phyloP scores from a whole-genome alignment of 2,113 vertebrate species.

The Pygoscelis adeliae region DNA sequence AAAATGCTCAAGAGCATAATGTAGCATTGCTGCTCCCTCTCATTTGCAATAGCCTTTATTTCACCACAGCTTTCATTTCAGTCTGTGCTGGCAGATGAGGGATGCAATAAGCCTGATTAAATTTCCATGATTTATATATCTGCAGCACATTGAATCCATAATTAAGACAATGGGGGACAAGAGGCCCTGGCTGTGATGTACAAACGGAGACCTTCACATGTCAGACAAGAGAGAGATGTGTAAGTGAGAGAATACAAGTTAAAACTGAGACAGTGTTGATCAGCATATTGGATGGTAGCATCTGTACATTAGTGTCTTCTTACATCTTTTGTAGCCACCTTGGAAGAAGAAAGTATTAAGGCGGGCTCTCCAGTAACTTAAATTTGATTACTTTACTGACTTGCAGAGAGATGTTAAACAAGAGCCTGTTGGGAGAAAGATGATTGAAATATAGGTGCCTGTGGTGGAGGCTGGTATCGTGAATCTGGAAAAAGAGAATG shows the following conservation, averaged over 20 bases:
- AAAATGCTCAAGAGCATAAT: neutral
- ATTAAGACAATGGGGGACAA: conserved; percentile 48
- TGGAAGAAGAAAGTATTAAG: neutral
- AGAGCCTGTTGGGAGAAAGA: neutral
- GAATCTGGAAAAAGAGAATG: neutral
- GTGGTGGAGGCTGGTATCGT: neutral
- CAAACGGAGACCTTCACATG: conserved; percentile 5
- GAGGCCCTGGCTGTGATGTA: neutral
- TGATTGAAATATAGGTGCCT: neutral
- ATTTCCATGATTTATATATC: conserved; percentile 62
- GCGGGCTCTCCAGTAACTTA: neutral
- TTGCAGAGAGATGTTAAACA: neutral
- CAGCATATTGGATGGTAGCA: neutral
- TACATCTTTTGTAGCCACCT: neutral
- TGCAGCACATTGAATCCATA: neutral
- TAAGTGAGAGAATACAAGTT: neutral
- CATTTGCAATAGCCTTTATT: conserved; percentile 11
- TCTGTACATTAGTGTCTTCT: neutral
- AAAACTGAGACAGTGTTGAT: neutral
- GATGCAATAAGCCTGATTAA: conserved; percentile 60
- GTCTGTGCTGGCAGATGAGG: conserved; percentile 36
- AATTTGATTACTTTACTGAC: neutral
- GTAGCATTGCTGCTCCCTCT: neutral
- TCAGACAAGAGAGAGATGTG: neutral
- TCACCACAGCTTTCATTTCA: neutral